Base-by-base conservation (phyloP, 2,113 vertebrate species). In the Nothoprocta perdicaria region DNA sequence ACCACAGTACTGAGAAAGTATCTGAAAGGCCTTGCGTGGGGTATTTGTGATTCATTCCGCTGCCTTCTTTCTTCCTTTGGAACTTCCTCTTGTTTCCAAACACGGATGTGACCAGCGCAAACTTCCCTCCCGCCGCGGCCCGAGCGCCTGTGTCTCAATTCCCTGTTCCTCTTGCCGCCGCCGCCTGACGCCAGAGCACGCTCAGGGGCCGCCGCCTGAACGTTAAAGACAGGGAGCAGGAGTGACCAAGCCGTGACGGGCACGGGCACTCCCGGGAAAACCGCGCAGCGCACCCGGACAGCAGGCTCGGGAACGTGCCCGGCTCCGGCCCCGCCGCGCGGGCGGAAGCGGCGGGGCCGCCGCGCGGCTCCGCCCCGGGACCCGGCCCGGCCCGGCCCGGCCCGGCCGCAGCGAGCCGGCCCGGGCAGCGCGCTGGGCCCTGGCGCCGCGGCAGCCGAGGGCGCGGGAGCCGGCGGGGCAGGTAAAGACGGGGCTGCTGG, bases 181-280 rank as follows among this genome's bases (percentile, higher is more conserved):
- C 63, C 2, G 8, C 31, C n/a, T n/a, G 33, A n/a, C 10, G 16
- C 40, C 27, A 1, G 0, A 2, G 3, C 6, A 13, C 15, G 27
- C 26, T 18, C 43, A 26, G 16, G 69, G 23, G 15, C 31, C 10
- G 3, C 10, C 14, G 35, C 58, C 40, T 29, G 33, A 38, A n/a
- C 18, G 46, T 38, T 11, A 16, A 50, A 57, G 46, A 60, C 7
- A 55, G 0, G 1, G 6, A 52, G 12, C 4, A 48, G 48, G 22
- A 48, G 4, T 10, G 22, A 48, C 5, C 19, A 48, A 48, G 12
- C 48, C 22, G 11, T 10, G 11, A 48, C 21, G 22, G 48, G 48
- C 19, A 21, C 48, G 10, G 46, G 19, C 18, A 48, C 4, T 9
- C 46, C 11, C 21, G 46, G 46, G 22, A 23, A 48, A 21, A 18